phyloP scores from a whole-genome alignment of 2,888 invertebrate species.

The Dynastes tityus region DNA sequence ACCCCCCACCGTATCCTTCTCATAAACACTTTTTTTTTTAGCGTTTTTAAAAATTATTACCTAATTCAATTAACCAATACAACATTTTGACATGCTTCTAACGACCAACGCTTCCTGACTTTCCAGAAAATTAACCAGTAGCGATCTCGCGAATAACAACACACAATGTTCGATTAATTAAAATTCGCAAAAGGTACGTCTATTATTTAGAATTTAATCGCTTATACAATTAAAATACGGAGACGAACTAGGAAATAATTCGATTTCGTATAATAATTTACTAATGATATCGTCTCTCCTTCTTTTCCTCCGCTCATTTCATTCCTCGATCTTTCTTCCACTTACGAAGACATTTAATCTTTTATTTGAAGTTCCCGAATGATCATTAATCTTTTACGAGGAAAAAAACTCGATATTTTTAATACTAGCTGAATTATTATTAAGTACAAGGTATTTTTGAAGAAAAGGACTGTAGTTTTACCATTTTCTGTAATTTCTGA shows the following conservation, averaged over 20 bases:
- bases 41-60: too few relatives aligned
- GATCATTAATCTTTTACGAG: neutral
- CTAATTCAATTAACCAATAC: conserved; percentile 18
- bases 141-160: conserved; percentile 2
- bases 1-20: too few relatives aligned
- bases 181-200: conserved; percentile 22
- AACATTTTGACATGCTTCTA: conserved; percentile 8
- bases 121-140: conserved; percentile 18
- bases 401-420: too few relatives aligned
- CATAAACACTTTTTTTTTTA: too few relatives aligned
- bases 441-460: too few relatives aligned
- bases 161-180: conserved; percentile 9
- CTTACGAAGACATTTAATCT: neutral
- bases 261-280: conserved; percentile 8
- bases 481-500: too few relatives aligned
- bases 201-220: conserved; percentile 31
- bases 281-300: conserved; percentile 9
- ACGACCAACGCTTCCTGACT: neutral
- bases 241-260: neutral
- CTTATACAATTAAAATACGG: neutral
- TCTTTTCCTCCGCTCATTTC: neutral
- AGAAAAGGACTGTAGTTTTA: too few relatives aligned
- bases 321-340: neutral
- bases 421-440: too few relatives aligned
- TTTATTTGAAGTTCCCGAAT: neutral